Percentiles rank a stretch among this genome's conserved stretches.
phyloP scores from a whole-genome alignment of 2,113 vertebrate genomes.

The Chlorodrepanis virens region DNA sequence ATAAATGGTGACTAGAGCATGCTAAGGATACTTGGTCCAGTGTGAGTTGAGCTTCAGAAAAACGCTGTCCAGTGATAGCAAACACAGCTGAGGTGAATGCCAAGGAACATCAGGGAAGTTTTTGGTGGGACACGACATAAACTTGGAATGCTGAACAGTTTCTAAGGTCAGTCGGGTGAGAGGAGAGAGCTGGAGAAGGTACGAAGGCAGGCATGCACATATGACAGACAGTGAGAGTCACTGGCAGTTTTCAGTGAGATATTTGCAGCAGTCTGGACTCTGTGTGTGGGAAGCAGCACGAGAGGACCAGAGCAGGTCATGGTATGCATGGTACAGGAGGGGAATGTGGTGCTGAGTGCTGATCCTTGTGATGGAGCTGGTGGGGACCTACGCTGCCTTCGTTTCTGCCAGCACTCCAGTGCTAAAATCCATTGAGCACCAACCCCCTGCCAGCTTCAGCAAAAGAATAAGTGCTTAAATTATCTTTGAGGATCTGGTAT shows the following conservation, averaged over 20 bases:
- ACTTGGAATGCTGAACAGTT: neutral
- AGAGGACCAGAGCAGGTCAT: fast-evolving
- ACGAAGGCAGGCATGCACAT: neutral
- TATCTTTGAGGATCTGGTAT: neutral
- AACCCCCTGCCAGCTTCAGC: neutral
- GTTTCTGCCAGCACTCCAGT: neutral
- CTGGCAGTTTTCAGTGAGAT: neutral
- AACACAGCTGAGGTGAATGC: neutral
- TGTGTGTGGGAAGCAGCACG: neutral
- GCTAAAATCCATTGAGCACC: neutral
- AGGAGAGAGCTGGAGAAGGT: neutral
- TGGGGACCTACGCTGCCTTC: neutral
- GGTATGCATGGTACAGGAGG: fast-evolving
- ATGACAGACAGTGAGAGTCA: neutral
- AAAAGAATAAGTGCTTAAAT: neutral
- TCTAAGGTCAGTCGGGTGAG: neutral
- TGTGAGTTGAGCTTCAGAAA: neutral
- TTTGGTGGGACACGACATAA: fast-evolving
- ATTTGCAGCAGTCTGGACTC: neutral
- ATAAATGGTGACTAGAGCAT: neutral
- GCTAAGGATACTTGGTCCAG: neutral
- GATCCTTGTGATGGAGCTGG: neutral
- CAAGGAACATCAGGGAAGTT: neutral
- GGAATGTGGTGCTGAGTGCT: neutral
- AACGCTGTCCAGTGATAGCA: neutral